phyloP scores from a whole-genome alignment of 2,113 vertebrate genomes.

The Alectura lathami region DNA sequence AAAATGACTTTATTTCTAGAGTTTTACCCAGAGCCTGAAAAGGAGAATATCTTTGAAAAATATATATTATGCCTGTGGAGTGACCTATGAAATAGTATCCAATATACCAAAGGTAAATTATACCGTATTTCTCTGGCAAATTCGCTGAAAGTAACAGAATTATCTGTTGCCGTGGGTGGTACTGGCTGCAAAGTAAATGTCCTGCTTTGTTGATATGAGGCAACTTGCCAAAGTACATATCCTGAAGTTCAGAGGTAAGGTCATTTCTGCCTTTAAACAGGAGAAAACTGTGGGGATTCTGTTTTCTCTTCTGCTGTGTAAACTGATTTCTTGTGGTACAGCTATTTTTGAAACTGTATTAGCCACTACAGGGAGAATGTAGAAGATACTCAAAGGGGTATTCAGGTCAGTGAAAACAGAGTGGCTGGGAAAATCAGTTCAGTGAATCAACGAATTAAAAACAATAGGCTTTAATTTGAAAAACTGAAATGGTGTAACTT shows the following conservation, averaged over 20 bases:
- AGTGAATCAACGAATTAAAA: neutral
- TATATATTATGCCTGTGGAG: constrained; percentile 88
- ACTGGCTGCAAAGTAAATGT: neutral
- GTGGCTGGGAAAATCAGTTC: neutral
- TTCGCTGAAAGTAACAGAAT: neutral
- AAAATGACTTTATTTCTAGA: constrained; percentile 75
- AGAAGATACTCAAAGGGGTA: neutral
- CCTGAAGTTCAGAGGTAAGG: neutral
- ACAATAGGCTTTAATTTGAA: neutral
- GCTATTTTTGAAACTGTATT: neutral
- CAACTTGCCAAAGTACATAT: neutral
- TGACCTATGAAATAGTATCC: constrained; percentile 97
- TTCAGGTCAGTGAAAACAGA: neutral
- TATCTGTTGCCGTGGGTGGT: neutral
- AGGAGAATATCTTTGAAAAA: constrained; percentile 95
- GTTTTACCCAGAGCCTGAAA: constrained; percentile 98
- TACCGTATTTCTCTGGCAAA: neutral
- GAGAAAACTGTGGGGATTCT: neutral
- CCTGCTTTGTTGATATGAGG: neutral
- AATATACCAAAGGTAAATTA: constrained; percentile 97
- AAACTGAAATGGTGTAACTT: neutral
- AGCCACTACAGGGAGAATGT: neutral
- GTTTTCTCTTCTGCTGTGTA: neutral
- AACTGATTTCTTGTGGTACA: neutral
- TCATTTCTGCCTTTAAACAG: neutral